These are phyloP conservation scores for Oreotrochilus melanogaster DNA, from an alignment of 2,113 vertebrate species.

Conservation along the genomic window DNA sequence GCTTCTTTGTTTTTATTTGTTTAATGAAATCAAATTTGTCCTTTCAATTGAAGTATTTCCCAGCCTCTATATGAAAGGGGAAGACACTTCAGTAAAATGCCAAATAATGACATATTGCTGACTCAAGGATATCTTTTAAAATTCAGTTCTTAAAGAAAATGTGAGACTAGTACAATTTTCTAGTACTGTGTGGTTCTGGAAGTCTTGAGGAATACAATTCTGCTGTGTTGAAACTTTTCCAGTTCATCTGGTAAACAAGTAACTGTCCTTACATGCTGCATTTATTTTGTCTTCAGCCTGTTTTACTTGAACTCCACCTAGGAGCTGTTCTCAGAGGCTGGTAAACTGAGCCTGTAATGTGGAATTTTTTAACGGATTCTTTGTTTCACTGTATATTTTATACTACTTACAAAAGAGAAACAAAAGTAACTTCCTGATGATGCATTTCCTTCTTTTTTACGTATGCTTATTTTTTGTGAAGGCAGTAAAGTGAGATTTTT, in stretches of 20 bases:
- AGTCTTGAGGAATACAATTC: background rate
- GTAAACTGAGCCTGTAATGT: background rate
- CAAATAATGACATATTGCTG: background rate
- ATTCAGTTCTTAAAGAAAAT: background rate
- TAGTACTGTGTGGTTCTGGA: background rate
- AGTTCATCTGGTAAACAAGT: background rate
- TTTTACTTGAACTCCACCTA: background rate
- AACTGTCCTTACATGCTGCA: background rate
- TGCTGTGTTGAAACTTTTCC: background rate
- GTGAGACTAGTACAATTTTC: background rate
- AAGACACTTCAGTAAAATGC: background rate
- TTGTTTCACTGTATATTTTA: background rate
- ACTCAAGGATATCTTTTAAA: background rate
- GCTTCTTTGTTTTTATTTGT: background rate
- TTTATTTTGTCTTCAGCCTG: background rate
- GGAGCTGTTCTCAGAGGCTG: background rate
- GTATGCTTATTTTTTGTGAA: background rate
- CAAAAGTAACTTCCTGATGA: background rate
- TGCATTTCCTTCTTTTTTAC: background rate
- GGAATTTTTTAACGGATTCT: background rate
- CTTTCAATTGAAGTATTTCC: background rate
- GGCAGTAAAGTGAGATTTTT: background rate
- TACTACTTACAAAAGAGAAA: background rate
- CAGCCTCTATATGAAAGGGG: background rate
- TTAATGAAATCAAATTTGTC: background rate